Evolutionary conservation across 2,113 vertebrate genomes (phyloP).

Genomic region (Antigone vipio): DNA sequence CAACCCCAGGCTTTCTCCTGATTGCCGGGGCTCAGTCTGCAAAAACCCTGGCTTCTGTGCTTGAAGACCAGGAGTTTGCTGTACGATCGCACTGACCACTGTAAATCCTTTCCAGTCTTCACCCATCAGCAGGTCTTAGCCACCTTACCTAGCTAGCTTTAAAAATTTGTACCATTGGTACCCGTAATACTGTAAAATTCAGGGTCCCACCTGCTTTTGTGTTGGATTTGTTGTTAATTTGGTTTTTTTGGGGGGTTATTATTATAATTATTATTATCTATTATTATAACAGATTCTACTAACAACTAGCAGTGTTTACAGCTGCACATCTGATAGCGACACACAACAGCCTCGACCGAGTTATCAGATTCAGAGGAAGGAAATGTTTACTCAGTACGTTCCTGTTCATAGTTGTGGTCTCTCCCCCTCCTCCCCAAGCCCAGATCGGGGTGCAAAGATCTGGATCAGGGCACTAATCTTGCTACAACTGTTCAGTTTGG

Average conservation of each 20-base stretch:
- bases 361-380: background rate
- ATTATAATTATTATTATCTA: background rate
- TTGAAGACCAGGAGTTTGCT: background rate
- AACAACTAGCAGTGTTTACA: background rate
- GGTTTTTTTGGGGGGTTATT: too few species aligned
- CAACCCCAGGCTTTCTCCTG: background rate
- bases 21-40: background rate
- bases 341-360: fast-evolving
- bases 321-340: fast-evolving
- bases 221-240: background rate
- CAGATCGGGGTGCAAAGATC: background rate
- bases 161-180: background rate
- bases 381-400: background rate
- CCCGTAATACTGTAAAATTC: background rate
- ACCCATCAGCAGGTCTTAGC: background rate
- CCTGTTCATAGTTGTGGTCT: background rate
- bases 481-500: background rate
- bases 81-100: fast-evolving
- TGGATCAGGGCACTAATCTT: background rate
- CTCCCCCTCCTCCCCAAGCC: background rate
- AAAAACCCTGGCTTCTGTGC: background rate
- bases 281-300: background rate
- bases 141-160: background rate
- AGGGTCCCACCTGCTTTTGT: background rate
- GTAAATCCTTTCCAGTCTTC: background rate